These are phyloP conservation scores for Aplochiton taeniatus DNA, from an alignment of 2,797 vertebrate species.

Conservation along the genomic window DNA sequence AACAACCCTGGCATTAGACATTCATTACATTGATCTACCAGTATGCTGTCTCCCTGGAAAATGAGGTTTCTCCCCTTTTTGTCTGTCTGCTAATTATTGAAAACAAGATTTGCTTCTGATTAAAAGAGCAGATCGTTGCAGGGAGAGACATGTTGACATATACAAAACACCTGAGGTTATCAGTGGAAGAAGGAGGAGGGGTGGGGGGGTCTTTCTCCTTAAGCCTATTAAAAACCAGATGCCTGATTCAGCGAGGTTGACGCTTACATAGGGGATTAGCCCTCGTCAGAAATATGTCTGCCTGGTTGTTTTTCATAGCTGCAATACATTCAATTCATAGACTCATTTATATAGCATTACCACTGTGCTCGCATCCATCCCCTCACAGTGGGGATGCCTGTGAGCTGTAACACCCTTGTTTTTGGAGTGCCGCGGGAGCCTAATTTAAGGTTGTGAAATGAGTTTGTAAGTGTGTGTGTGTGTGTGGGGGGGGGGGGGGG, in stretches of 20 bases:
- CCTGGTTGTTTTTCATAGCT: conserved; percentile 34
- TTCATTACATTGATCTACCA: conserved; percentile 69
- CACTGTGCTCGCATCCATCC: conserved; percentile 21
- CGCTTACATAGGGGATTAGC: conserved; percentile 53
- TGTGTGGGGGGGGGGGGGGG: no score
- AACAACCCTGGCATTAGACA: conserved; percentile 62
- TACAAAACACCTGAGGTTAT: conserved; percentile 64
- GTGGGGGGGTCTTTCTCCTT: conserved; percentile 51
- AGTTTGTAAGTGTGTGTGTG: no score
- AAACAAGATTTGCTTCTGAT: conserved; percentile 77
- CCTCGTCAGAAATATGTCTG: conserved; percentile 39
- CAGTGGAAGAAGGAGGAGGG: conserved; percentile 31
- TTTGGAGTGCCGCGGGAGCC: not conserved
- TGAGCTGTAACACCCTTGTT: conserved; percentile 23
- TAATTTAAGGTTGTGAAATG: conserved; percentile 1
- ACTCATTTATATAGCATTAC: conserved; percentile 26
- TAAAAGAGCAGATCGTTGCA: conserved; percentile 65
- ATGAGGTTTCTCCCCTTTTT: conserved; percentile 67
- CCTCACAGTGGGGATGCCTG: conserved; percentile 23
- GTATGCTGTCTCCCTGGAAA: conserved; percentile 59
- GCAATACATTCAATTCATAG: conserved; percentile 28
- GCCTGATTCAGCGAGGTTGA: conserved; percentile 52
- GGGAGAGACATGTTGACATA: conserved; percentile 59
- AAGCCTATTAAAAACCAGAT: conserved; percentile 63
- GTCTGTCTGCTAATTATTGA: conserved; percentile 76